A percentile compares a stretch with the other conserved stretches of the same genome.
phyloP scores from a whole-genome alignment of 2,888 invertebrate genomes.

The Seladonia tumulorum region DNA sequence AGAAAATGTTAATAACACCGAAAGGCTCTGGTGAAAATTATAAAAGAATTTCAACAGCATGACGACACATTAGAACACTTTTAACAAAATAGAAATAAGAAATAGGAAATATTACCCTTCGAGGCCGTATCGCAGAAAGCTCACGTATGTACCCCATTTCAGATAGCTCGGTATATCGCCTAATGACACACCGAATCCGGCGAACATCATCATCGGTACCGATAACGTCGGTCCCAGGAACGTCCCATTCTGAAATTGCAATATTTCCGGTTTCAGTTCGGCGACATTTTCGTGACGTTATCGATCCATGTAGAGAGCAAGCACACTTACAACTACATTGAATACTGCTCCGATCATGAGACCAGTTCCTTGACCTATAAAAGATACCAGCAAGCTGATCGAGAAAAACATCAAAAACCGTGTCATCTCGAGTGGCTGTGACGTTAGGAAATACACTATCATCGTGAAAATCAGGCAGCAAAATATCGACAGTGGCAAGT shows the following conservation, averaged over 20 bases:
- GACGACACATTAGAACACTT: no score
- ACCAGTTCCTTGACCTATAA: conserved; percentile 97
- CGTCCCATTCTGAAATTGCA: conserved; percentile 93
- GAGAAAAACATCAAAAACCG: conserved; percentile 94
- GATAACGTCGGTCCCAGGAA: conserved; percentile 96
- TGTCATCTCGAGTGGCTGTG: conserved; percentile 92
- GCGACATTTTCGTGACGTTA: not conserved
- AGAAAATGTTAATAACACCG: no score
- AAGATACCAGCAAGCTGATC: conserved; percentile 92
- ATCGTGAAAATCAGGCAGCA: conserved; percentile 90
- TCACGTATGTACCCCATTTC: conserved; percentile 96
- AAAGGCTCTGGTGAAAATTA: no score
- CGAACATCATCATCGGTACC: conserved; percentile 98
- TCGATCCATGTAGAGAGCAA: not conserved
- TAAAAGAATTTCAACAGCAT: no score
- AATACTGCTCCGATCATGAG: conserved; percentile 96
- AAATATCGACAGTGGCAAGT: conserved; percentile 91
- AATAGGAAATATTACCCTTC: conserved; percentile 87
- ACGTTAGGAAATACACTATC: conserved; percentile 95
- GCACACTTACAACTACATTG: conserved; percentile 91
- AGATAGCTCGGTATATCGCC: conserved; percentile 94
- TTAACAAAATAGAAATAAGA: not conserved
- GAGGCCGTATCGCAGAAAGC: conserved; percentile 95
- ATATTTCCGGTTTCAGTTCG: not conserved
- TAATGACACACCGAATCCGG: conserved; percentile 96